Conservation (phyloP, 53 echinoderm and acorn worm genomes). For the Astropecten irregularis region DNA sequence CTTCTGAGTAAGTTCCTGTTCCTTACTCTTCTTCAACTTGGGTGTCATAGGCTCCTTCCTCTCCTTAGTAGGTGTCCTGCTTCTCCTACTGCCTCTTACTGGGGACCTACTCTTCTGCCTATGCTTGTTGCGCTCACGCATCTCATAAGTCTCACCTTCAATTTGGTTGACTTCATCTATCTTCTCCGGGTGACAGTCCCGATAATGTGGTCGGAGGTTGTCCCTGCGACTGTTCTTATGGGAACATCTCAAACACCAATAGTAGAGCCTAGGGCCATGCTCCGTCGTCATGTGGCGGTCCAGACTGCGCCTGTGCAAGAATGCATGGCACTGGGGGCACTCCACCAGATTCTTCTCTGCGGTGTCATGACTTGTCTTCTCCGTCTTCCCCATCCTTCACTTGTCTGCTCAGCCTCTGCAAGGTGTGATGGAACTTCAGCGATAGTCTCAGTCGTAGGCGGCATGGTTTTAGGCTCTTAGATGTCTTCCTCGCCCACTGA, state of each 20-base stretch:
- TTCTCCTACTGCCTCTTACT: neutral
- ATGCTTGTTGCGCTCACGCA: neutral
- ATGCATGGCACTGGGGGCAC: neutral
- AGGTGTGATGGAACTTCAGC: neutral
- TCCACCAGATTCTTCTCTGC: neutral
- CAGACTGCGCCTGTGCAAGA: neutral
- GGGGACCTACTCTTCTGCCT: neutral
- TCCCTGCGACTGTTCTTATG: conserved; percentile 5
- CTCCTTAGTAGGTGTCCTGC: neutral
- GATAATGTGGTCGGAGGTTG: neutral
- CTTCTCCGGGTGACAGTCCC: neutral
- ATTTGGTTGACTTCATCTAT: neutral
- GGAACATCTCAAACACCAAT: neutral
- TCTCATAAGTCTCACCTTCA: neutral
- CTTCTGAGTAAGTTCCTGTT: neutral
- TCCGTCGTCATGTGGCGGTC: neutral
- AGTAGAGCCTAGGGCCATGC: neutral
- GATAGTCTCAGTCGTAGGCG: neutral
- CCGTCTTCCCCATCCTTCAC: neutral
- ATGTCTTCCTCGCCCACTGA: neutral
- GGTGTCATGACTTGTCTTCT: neutral
- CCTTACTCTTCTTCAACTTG: neutral
- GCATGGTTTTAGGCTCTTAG: neutral
- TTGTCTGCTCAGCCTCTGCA: neutral
- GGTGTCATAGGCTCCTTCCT: too few species aligned